A percentile compares a stretch with the other conserved stretches of the same genome.
Evolutionary conservation across 2,797 vertebrate species (phyloP).

Genomic region (Phoebastria nigripes): DNA sequence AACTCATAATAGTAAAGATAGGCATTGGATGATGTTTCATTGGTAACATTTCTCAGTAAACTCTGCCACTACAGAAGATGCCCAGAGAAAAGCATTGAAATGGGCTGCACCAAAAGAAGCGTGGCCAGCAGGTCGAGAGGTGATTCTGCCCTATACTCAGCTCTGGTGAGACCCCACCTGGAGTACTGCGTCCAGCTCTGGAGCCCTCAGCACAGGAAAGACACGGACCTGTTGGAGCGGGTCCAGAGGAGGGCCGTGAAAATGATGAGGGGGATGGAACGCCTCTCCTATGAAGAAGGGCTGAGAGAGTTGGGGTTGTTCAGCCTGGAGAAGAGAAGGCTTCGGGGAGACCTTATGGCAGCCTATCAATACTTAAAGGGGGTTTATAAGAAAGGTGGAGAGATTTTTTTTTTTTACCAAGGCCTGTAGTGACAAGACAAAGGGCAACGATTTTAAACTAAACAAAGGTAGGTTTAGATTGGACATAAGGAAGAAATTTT

Average conservation of each 20-base stretch:
- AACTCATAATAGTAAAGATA: not conserved
- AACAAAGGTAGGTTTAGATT: not conserved
- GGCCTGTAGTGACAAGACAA: not conserved
- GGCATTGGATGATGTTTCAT: not conserved
- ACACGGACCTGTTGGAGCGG: fast-evolving
- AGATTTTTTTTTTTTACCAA: not conserved
- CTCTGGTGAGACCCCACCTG: not conserved
- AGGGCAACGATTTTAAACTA: not conserved
- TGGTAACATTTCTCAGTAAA: not conserved
- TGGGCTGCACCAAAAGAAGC: not conserved
- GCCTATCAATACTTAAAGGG: not conserved
- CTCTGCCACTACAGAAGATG: not conserved
- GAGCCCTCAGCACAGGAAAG: fast-evolving
- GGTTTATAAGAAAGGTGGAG: not conserved
- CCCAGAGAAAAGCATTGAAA: not conserved
- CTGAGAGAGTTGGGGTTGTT: not conserved
- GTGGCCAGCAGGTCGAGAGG: not conserved
- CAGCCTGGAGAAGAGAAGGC: not conserved
- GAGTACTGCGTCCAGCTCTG: not conserved
- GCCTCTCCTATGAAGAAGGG: not conserved
- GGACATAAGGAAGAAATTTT: not conserved
- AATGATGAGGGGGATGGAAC: not conserved
- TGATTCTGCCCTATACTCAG: not conserved
- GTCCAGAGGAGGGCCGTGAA: not conserved
- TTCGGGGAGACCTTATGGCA: fast-evolving